A percentile compares a stretch with the other conserved stretches of the same genome.
Evolutionary conservation across 1,140 invertebrate species (phyloP).

Genomic region (Drosophila neocordata): DNA sequence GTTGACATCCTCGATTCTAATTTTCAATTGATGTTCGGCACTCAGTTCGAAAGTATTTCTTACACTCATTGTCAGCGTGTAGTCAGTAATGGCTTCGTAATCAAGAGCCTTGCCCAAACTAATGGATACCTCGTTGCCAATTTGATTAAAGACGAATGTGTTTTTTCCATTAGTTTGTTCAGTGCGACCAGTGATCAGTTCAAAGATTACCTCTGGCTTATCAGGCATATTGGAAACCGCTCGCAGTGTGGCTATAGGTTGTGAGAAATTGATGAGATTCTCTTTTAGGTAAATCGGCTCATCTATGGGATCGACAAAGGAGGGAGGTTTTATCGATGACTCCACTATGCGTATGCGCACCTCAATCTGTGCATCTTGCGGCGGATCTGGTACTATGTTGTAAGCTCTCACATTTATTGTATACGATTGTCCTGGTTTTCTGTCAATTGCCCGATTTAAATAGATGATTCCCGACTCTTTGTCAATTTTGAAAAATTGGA

Average conservation of each 20-base stretch:
- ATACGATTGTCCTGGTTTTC: slow-evolving; percentile 87
- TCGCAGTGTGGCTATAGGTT: slow-evolving; percentile 87
- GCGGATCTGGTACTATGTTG: slow-evolving; percentile 87
- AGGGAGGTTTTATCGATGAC: slow-evolving; percentile 93
- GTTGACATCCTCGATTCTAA: slow-evolving; percentile 92
- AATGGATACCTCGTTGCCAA: slow-evolving; percentile 88
- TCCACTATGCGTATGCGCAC: slow-evolving; percentile 93
- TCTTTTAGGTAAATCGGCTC: slow-evolving; percentile 88
- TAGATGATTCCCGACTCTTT: slow-evolving; percentile 90
- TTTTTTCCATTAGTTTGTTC: slow-evolving; percentile 92
- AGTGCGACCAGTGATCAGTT: slow-evolving; percentile 90
- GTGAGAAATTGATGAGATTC: slow-evolving; percentile 88
- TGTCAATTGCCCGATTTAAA: slow-evolving; percentile 87
- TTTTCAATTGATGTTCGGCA: slow-evolving; percentile 89
- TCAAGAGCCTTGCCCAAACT: slow-evolving; percentile 89
- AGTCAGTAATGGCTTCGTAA: slow-evolving; percentile 92
- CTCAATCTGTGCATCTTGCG: slow-evolving; percentile 87
- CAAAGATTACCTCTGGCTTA: slow-evolving; percentile 88
- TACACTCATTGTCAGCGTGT: slow-evolving; percentile 91
- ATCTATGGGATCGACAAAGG: slow-evolving; percentile 85
- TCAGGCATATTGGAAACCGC: slow-evolving; percentile 90
- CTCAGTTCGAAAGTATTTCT: slow-evolving; percentile 91
- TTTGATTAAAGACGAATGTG: slow-evolving; percentile 89
- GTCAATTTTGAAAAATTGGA: slow-evolving; percentile 90
- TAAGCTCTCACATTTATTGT: slow-evolving; percentile 89